Evolutionary conservation across 2,113 vertebrate species (phyloP).

Genomic region (Actinemys pallida): DNA sequence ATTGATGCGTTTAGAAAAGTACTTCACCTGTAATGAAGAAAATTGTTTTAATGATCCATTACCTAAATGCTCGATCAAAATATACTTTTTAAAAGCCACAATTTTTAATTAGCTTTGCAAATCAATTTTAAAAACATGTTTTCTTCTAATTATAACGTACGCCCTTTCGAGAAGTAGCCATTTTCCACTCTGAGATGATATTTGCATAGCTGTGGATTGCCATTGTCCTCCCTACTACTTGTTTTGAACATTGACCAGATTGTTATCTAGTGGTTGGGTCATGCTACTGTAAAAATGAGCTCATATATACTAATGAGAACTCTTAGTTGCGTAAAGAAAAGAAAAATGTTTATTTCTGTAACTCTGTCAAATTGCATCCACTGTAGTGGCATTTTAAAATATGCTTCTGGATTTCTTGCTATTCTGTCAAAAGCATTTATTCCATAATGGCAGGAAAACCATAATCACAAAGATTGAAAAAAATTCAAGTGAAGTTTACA

Average conservation of each 20-base stretch:
- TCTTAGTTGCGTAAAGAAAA: neutral
- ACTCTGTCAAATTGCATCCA: neutral
- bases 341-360: neutral
- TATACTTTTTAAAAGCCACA: neutral
- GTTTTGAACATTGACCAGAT: constrained; percentile 12
- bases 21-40: neutral
- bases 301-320: neutral
- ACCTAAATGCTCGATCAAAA: neutral
- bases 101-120: constrained; percentile 1
- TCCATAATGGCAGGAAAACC: neutral
- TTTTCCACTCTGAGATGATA: neutral
- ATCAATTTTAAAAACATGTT: neutral
- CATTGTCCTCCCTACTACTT: neutral
- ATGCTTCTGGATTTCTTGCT: neutral
- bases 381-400: neutral
- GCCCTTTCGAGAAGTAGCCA: rapidly evolving
- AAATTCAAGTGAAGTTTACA: neutral
- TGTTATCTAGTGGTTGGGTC: constrained; percentile 21
- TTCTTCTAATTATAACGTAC: rapidly evolving
- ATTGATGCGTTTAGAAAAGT: neutral
- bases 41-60: neutral
- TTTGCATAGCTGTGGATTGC: neutral
- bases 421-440: neutral
- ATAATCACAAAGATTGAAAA: neutral
- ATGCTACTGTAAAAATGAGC: constrained; percentile 8